Conservation (phyloP, 23 tunicate genomes). For the Styela plicata region DNA sequence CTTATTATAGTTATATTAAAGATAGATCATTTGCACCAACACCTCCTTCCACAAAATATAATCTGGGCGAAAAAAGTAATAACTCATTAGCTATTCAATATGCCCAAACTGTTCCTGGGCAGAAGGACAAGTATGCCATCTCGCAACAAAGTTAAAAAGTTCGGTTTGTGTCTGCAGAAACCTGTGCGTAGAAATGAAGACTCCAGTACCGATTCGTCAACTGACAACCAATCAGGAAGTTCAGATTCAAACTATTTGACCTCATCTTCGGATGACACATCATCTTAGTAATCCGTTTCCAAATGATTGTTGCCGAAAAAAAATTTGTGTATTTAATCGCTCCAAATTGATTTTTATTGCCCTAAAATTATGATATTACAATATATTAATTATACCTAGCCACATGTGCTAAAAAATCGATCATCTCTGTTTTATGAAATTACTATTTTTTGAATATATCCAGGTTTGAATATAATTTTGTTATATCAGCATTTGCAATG, state of each 20-base stretch:
- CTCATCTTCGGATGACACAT: not conserved
- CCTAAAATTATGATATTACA: too few relatives aligned
- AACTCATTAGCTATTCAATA: conserved; percentile 37
- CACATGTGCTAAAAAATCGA: too few relatives aligned
- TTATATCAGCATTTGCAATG: too few relatives aligned
- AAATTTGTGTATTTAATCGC: too few relatives aligned
- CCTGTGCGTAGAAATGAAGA: not conserved
- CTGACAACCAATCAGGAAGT: not conserved
- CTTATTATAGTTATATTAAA: conserved; percentile 13
- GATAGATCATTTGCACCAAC: not conserved
- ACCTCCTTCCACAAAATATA: not conserved
- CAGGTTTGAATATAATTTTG: too few relatives aligned
- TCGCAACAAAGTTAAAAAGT: not conserved
- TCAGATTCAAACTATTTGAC: not conserved
- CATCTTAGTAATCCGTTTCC: not conserved
- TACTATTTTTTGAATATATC: too few relatives aligned
- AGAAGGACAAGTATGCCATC: not conserved
- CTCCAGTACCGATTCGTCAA: not conserved
- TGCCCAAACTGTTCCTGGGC: conserved; percentile 23
- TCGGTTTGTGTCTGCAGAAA: not conserved
- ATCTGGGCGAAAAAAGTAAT: not conserved
- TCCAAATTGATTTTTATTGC: too few relatives aligned
- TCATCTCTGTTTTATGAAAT: too few relatives aligned
- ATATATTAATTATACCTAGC: too few relatives aligned
- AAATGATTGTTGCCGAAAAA: not conserved